Percentiles rank a stretch among this genome's conserved stretches.
Conservation (phyloP, 2,888 invertebrate species). For the Callimorpha dominula region DNA sequence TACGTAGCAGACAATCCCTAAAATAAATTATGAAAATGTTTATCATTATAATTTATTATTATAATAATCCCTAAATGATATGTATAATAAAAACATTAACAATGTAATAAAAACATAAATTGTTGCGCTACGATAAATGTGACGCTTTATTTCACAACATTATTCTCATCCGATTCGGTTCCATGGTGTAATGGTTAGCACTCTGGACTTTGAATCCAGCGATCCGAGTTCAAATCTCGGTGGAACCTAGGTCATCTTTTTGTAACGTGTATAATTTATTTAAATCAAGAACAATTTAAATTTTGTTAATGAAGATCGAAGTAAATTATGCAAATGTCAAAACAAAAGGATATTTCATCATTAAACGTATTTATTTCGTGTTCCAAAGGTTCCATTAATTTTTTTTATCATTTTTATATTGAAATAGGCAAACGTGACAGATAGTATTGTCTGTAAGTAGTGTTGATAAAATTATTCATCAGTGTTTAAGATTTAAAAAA, state of each 20-base stretch:
- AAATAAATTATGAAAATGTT: neutral
- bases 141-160: constrained; percentile 18
- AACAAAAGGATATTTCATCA: too few species aligned
- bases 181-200: constrained; percentile 94
- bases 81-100: neutral
- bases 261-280: neutral
- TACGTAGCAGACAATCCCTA: neutral
- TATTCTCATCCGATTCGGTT: constrained; percentile 72
- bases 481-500: too few species aligned
- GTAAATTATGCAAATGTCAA: too few species aligned
- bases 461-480: too few species aligned
- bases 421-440: too few species aligned
- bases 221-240: constrained; percentile 95
- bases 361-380: too few species aligned
- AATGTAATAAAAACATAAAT: neutral
- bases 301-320: too few species aligned
- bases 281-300: neutral
- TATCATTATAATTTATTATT: too few species aligned
- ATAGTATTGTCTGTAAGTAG: too few species aligned
- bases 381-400: too few species aligned
- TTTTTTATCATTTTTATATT: too few species aligned
- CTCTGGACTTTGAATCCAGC: constrained; percentile 94
- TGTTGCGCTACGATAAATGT: neutral
- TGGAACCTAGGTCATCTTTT: constrained; percentile 85
- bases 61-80: too few species aligned